phyloP scores from a whole-genome alignment of 2,113 vertebrate genomes.

The Neoarius graeffei region DNA sequence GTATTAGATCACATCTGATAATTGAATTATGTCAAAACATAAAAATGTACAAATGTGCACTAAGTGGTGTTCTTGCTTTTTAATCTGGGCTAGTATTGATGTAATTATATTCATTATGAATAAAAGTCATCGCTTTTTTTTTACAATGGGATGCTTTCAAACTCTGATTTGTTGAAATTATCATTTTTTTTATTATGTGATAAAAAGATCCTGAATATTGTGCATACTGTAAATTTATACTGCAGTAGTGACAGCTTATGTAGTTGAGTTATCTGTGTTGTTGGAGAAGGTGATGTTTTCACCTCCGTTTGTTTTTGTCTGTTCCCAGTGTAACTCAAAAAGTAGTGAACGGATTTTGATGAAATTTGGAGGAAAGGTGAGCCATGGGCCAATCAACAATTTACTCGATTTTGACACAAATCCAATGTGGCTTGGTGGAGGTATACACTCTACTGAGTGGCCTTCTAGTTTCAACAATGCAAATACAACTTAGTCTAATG shows the following conservation, averaged over 20 bases:
- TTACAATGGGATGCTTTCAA: background rate
- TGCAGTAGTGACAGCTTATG: too few relatives aligned
- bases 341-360: too few relatives aligned
- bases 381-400: too few relatives aligned
- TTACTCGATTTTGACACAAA: too few relatives aligned
- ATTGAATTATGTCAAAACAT: background rate
- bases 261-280: too few relatives aligned
- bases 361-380: too few relatives aligned
- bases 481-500: background rate
- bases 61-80: conserved; percentile 1
- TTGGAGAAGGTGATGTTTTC: too few relatives aligned
- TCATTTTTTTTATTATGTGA: background rate
- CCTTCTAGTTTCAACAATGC: background rate
- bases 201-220: background rate
- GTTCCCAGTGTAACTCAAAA: too few relatives aligned
- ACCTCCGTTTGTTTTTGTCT: too few relatives aligned
- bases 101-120: background rate
- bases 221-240: too few relatives aligned
- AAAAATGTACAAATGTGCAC: background rate
- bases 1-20: conserved; percentile 1
- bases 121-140: background rate
- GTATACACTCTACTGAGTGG: too few relatives aligned
- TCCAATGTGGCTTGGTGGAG: too few relatives aligned
- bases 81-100: background rate
- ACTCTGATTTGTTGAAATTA: background rate